Conservation (phyloP, 2,888 invertebrate species). For the Cremastobaeus sp. region DNA sequence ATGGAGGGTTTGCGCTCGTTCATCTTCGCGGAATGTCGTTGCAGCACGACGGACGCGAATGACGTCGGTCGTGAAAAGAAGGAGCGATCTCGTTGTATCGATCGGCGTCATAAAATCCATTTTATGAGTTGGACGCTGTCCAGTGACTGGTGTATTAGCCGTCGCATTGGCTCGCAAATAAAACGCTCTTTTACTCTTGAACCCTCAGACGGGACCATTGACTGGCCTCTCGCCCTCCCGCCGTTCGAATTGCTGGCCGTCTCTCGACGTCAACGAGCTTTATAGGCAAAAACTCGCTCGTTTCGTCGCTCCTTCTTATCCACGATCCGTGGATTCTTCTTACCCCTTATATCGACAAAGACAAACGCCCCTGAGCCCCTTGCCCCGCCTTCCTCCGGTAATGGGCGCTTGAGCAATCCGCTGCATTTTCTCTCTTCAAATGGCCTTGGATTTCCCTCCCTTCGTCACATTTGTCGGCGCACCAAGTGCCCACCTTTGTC, state of each 20-base stretch:
- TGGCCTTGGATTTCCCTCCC: conserved; percentile 23
- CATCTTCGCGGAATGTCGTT: conserved; percentile 35
- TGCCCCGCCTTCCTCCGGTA: conserved; percentile 40
- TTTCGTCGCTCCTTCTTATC: conserved; percentile 37
- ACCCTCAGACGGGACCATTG: conserved; percentile 70
- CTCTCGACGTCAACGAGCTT: conserved; percentile 64
- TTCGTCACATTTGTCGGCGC: conserved; percentile 43
- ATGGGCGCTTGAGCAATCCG: conserved; percentile 37
- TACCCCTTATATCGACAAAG: conserved; percentile 54
- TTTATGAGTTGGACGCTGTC: conserved; percentile 78
- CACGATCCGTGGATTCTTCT: conserved; percentile 27
- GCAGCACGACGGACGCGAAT: conserved; percentile 53
- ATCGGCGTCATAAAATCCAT: conserved; percentile 77
- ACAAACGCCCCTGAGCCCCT: conserved; percentile 23
- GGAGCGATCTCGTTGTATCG: conserved; percentile 70
- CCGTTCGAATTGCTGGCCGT: conserved; percentile 38
- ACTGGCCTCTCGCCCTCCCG: conserved; percentile 57
- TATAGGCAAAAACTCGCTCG: conserved; percentile 67
- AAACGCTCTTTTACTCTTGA: conserved; percentile 75
- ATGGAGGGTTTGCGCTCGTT: conserved; percentile 45
- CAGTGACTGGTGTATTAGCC: conserved; percentile 78
- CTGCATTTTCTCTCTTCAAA: conserved; percentile 23
- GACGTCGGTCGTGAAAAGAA: conserved; percentile 63
- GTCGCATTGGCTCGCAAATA: conserved; percentile 77
- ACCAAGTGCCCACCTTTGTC: conserved; percentile 33